Base-by-base conservation (phyloP, 2,113 vertebrate genomes). In the Peromyscus leucopus region DNA sequence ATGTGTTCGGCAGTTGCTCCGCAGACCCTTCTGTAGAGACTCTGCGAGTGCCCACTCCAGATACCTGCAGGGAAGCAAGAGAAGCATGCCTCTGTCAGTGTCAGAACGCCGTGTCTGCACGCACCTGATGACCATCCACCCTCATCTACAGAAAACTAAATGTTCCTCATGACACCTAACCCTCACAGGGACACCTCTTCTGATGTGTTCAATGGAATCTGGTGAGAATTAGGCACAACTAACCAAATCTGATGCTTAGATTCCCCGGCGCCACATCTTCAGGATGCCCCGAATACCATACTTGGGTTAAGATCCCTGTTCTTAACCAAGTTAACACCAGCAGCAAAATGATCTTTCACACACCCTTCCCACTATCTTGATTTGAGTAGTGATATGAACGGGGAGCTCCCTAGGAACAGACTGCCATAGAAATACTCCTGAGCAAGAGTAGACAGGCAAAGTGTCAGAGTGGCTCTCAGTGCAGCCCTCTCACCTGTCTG, bases 41-140 rank as follows among this genome's bases (percentile, higher is more conserved):
- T 39, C 31, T 96, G 63, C 98, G 98, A 96, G 98, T 98, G 95
- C 99, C 99, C 36, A 98, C 98, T 98, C 99, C 99, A 99, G 99
- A 99, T n/a, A 99, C 99, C 99, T 99, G 93, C 2, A 67, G 88
- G 65, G 96, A 57, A 94, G 39, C n/a, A 46, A 88, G 96, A 69
- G 51, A 94, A 26, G 2, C 48, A 33, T 55, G 76, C 33, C 6
- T 57, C 15, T 36, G 17, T 57, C 48, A 78, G 17, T 0, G 22
- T 39, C 33, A 46, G 61, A 71, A 80, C 4, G 63, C 24, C 22
- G 63, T 92, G 86, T 82, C 19, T 75, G 8, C 90, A 75, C 36
- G n/a, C 83, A 67, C n/a, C 16, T 79, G 13, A 48, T 21, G 51
- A 63, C 67, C 59, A 78, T 48, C 75, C 46, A 78, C 36, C 85